Evolutionary conservation across 2,888 invertebrate genomes (phyloP).

Genomic region (Spilosoma lubricipeda): DNA sequence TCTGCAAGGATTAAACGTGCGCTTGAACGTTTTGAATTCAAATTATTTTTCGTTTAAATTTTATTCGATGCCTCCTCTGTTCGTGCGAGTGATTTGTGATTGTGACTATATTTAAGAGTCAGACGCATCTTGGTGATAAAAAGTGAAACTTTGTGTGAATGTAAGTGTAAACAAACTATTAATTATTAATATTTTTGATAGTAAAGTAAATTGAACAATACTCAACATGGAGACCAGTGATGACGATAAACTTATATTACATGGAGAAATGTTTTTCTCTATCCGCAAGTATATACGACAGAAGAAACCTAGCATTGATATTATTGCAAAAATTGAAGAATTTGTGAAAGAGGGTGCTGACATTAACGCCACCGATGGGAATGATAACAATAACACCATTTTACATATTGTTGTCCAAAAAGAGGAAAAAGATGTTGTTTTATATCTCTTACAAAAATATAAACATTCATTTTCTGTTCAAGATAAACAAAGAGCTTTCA

Average conservation of each 20-base stretch:
- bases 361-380: slow-evolving; percentile 40
- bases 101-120: not conserved
- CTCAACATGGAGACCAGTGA: slow-evolving; percentile 31
- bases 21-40: not conserved
- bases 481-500: slow-evolving; percentile 31
- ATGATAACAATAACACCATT: slow-evolving; percentile 42
- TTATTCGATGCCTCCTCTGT: not conserved
- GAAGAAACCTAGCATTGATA: slow-evolving; percentile 35
- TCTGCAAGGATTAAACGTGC: not conserved
- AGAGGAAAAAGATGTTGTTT: slow-evolving; percentile 41
- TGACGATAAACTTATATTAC: slow-evolving; percentile 35
- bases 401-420: slow-evolving; percentile 43
- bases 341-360: slow-evolving; percentile 42
- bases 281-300: slow-evolving; percentile 34
- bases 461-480: slow-evolving; percentile 28
- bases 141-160: no score
- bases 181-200: not conserved
- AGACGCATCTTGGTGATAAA: not conserved
- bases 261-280: slow-evolving; percentile 38
- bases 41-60: not conserved
- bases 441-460: slow-evolving; percentile 34
- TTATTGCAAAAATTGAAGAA: slow-evolving; percentile 35
- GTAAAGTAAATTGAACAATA: slow-evolving; percentile 9
- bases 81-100: not conserved
- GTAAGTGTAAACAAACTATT: not conserved